Conservation (phyloP, 1,140 invertebrate genomes). For the Drosophila prosaltans region DNA sequence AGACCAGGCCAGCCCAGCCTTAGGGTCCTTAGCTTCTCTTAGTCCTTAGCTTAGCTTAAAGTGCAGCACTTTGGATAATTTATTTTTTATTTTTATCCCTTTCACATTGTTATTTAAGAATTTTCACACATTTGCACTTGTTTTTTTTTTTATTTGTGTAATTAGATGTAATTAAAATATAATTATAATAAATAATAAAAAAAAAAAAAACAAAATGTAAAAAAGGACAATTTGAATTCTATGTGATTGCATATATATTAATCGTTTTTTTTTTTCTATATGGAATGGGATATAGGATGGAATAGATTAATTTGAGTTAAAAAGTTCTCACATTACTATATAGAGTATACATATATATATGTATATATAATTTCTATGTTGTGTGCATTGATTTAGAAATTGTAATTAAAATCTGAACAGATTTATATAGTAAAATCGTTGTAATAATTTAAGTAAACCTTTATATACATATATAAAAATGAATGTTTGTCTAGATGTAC, state of each 20-base stretch:
- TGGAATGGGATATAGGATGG: no score
- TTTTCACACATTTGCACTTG: not conserved
- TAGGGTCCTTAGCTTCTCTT: not conserved
- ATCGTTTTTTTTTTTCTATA: not conserved
- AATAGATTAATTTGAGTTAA: no score
- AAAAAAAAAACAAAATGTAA: not conserved
- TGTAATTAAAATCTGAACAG: no score
- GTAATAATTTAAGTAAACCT: no score
- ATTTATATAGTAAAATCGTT: no score
- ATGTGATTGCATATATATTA: not conserved
- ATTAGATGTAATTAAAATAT: constrained; percentile 13
- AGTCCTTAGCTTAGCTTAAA: not conserved
- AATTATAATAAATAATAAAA: constrained; percentile 1
- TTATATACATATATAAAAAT: no score
- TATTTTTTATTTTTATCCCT: not conserved
- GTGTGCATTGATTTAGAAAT: no score
- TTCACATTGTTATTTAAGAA: not conserved
- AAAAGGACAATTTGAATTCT: not conserved
- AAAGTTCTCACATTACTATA: no score
- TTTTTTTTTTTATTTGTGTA: not conserved
- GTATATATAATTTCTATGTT: no score
- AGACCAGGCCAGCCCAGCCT: not conserved
- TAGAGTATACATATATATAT: no score
- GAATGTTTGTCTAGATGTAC: no score
- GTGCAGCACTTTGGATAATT: constrained; percentile 1